phyloP scores from a whole-genome alignment of 2,113 vertebrate genomes.

The Xiphias gladius region DNA sequence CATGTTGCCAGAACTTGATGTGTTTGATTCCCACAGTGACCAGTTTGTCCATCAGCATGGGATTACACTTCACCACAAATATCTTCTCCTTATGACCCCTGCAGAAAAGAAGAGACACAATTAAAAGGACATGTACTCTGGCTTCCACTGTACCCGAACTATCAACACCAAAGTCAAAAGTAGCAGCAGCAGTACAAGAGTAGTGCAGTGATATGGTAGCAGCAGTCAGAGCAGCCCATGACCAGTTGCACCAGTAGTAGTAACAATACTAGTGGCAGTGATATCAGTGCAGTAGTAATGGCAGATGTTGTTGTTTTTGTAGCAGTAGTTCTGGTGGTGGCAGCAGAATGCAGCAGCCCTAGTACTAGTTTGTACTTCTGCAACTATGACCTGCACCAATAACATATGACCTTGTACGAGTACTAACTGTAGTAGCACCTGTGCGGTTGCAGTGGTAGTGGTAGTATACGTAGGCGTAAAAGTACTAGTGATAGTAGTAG shows the following conservation, averaged over 20 bases:
- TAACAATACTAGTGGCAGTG: background rate
- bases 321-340: background rate
- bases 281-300: background rate
- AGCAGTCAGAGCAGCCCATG: too few species aligned
- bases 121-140: background rate
- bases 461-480: background rate
- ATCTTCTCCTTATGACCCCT: constrained; percentile 98
- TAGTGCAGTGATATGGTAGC: background rate
- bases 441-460: background rate
- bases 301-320: background rate
- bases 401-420: too few species aligned
- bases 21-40: constrained; percentile 97
- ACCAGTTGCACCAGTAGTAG: background rate
- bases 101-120: constrained; percentile 36
- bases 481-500: background rate
- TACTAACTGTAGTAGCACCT: too few species aligned
- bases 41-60: constrained; percentile 91
- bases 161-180: too few species aligned
- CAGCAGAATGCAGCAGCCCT: background rate
- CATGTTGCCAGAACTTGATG: constrained; percentile 97
- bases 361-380: too few species aligned
- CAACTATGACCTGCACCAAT: too few species aligned
- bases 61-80: constrained; percentile 96
- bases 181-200: too few species aligned
- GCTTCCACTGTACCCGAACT: too few species aligned